Percentiles rank a stretch among this genome's conserved stretches.
phyloP scores from a whole-genome alignment of 2,888 invertebrate species.

The Volucella bombylans region DNA sequence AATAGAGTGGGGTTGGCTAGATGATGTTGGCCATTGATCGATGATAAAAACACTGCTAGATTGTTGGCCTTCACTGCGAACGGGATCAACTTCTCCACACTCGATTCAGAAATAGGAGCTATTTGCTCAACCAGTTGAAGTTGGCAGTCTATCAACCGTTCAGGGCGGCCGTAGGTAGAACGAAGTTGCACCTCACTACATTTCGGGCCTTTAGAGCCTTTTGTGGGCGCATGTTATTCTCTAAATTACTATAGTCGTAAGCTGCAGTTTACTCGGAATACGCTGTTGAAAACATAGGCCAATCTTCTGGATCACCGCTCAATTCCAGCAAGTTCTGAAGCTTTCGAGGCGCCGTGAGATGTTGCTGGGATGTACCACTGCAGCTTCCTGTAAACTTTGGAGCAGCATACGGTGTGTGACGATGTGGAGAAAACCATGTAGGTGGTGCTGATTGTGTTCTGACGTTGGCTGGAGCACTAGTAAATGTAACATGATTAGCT shows the following conservation, averaged over 20 bases:
- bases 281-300: conserved; percentile 61
- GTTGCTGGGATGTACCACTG: too few species aligned
- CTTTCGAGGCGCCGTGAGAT: neutral
- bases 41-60: conserved; percentile 45
- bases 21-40: conserved; percentile 34
- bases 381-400: neutral
- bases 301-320: conserved; percentile 64
- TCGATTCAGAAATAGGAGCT: neutral
- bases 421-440: conserved; percentile 12
- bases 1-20: too few species aligned
- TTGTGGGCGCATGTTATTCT: conserved; percentile 68
- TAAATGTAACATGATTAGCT: neutral
- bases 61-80: conserved; percentile 49
- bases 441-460: neutral
- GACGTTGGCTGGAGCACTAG: conserved; percentile 15
- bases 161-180: conserved; percentile 59
- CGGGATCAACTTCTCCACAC: conserved; percentile 48
- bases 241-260: conserved; percentile 56
- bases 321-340: conserved; percentile 61
- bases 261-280: conserved; percentile 65
- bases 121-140: conserved; percentile 42
- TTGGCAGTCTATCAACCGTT: conserved; percentile 55
- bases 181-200: conserved; percentile 46
- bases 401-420: conserved; percentile 5
- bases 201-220: conserved; percentile 39